Evolutionary conservation across 2,797 vertebrate genomes (phyloP), one percentile per base, ranked within the genome.

Genomic region (Enteromius radiatus): DNA sequence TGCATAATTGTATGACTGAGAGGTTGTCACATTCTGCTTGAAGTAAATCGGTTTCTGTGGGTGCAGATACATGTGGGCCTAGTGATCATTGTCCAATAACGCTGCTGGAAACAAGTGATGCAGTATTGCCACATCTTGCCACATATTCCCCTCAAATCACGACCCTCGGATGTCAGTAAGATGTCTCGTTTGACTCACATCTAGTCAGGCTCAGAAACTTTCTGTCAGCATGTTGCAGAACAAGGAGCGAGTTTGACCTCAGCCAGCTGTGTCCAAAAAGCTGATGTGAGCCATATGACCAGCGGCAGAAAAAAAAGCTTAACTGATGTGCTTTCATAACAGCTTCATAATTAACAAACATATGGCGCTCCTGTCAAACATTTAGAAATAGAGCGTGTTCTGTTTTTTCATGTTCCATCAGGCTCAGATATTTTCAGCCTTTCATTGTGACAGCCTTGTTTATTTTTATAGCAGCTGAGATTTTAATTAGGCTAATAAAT

Each of bases 261-360:
- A 45, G 61, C 73, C 81, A 82, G 73, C 81, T 76, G 81, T 76
- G 81, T 76, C 73, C 73, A 68, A 21, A 82, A 82, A 76, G 73
- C 80, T 84, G 83, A 87, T 87, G 83, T 68, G 80, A 84, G 86
- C 65, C 79, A 74, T 76, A 70, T 83, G 86, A 87, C 83, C 83
- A 70, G 84, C 54, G 33, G 70, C 36, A 75, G 70, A 15, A 81
- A 69, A 85, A 41, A 78, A 78, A 83, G 63, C 67, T 11, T n/a
- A 52, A 26, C 86, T 76, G 78, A 77, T 73, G 65, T 74, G 84
- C 65, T 79, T 85, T 83, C 81, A 76, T 84, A 77, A 71, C 69
- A 31, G 15, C 73, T 74, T 77, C 84, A 74, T 82, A 83, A 83
- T 78, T 85, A 85, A 71, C 43, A 68, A 85, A 84, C 84, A 85